Evolutionary conservation across 2,888 invertebrate species (phyloP), one percentile per base, ranked within the genome.

Genomic region (Syritta pipiens): DNA sequence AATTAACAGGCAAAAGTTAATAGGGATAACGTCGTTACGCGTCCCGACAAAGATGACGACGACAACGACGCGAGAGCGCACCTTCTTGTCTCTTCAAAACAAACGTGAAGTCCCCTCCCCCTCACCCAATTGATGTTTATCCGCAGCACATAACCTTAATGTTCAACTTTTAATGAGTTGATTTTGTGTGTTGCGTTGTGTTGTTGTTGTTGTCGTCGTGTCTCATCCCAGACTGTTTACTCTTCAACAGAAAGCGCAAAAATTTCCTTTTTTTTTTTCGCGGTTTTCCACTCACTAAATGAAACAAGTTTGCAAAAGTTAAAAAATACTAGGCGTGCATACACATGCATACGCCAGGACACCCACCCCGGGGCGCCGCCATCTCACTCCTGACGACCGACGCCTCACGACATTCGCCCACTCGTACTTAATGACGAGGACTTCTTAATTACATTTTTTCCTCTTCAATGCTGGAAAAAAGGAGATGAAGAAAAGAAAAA

Each of bases 161-260:
- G 72, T 71, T 72, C 65, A 77, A 72, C 72, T 77, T 77, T 77
- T 77, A 77, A 77, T 77, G 77, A 77, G 77, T 72, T 77, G 59
- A 59, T 71, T 69, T 63, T 76, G 76, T 68, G 26, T 67, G 55
- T 32, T 67, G 55, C 17, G 10, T 6, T 17, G 32, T 46, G 30
- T 46, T 28, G 30, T 32, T 59, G 48, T 9, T 48, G 14, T 28
- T n/a, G n/a, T n/a, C n/a, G n/a, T n/a, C n/a, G n/a, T n/a, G n/a
- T n/a, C n/a, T n/a, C n/a, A n/a, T n/a, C n/a, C n/a, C n/a, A n/a
- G n/a, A n/a, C n/a, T n/a, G n/a, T n/a, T n/a, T n/a, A n/a, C n/a
- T n/a, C n/a, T n/a, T n/a, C n/a, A n/a, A n/a, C n/a, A n/a, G n/a
- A n/a, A n/a, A n/a, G n/a, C n/a, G n/a, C n/a, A n/a, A n/a, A n/a